Evolutionary conservation across 2,797 vertebrate genomes (phyloP), one percentile per base, ranked within the genome.

Genomic region (Sylvilagus floridanus): DNA sequence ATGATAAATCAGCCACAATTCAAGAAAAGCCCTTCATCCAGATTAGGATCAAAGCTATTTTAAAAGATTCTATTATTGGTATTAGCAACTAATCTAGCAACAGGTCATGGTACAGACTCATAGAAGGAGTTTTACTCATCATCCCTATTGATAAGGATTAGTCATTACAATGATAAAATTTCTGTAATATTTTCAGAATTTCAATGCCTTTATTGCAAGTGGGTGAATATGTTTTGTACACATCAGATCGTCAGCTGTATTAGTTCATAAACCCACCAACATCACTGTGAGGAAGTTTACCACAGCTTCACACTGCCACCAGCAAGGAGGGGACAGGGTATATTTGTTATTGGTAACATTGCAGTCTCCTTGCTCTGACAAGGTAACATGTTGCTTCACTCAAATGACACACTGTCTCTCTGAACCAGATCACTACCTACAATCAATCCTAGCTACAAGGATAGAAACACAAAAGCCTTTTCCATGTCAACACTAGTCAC

Each of bases 41-140:
- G 37, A 37, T 4, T 78, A 93, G 82, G 89, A 93, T 86, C 54
- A 93, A 57, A 94, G 52, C 24, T 37, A 81, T 81, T 81, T 63
- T 88, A 66, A 90, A 32, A 69, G 28, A 88, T 24, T 42, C 26
- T 79, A 57, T 63, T 93, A 85, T 19, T 86, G 65, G 22, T 57
- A 35, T 24, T 78, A 76, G 50, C 35, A 79, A 83, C 32, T 91
- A 63, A 92, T 79, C 26, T 93, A 85, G 11, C 24, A 89, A 54
- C 10, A 90, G 77, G 35, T 72, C 72, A 95, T 1, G 86, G 57
- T 7, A 69, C 10, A 88, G 35, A 72, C 17, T 26, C 52, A 19
- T 21, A 84, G 79, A 2, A 93, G 42, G n/a, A 87, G 63, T 69
- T 73, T 92, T 88, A 90, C 2, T 35, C 19, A 57, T 81, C 7